Evolutionary conservation across 92 coral and sea anemone genomes (phyloP), one percentile per base, ranked within the genome.

Genomic region (Umimayanthus kanabou): DNA sequence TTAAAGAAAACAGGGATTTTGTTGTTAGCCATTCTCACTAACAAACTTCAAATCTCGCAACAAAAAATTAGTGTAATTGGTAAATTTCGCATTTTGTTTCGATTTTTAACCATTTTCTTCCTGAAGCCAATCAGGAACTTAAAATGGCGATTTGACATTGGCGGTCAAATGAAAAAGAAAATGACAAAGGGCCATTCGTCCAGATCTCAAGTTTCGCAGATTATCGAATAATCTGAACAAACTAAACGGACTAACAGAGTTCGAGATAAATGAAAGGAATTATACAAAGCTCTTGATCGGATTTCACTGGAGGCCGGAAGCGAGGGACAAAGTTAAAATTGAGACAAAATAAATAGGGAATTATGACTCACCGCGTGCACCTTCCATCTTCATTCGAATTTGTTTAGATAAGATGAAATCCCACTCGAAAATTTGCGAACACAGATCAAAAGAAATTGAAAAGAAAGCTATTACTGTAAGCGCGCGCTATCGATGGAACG

Each of bases 321-420:
- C 79, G 67, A 49, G 64, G 80, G 71, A 82, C 78, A 73, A 80
- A 77, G 85, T 81, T 80, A 82, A 72, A 69, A 84, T 23, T 28
- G 89, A 82, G 86, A 77, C 82, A 81, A 57, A 39, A 73, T 88
- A 91, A 91, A 91, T 76, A 91, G 50, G 50, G 89, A 83, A 88
- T 88, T 84, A 88, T 85, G 73, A 80, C 9, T 53, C 81, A 61
- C 64, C 40, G 87, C 53, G 86, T 84, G 80, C 85, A 84, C 37
- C 71, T 66, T 50, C 88, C 45, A 69, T 82, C 80, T 79, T 88
- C 85, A 85, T 88, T 90, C 37, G 66, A 90, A 47, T 79, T 90
- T 90, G 93, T 90, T 90, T 90, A 77, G 90, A 73, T 90, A 80
- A 89, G 85, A 75, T 81, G 78, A 87, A 90, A 90, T 81, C 79